Percentiles rank a stretch among this genome's conserved stretches.
These are phyloP conservation scores for Cordylochernes scorpioides DNA, from an alignment of 2,888 invertebrate genomes.

Conservation along the genomic window DNA sequence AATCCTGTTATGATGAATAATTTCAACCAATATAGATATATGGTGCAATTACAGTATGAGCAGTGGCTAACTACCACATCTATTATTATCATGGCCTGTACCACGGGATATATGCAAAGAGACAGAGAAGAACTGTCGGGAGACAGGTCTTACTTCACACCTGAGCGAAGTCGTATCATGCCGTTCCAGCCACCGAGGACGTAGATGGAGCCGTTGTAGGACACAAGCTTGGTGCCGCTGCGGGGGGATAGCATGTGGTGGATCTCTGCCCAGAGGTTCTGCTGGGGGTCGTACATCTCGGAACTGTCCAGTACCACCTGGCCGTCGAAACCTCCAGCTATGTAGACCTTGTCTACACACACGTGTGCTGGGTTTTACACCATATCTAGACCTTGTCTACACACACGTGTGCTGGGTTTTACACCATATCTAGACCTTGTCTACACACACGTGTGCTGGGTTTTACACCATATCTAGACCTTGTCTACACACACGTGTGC, in stretches of 20 bases:
- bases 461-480: too few species aligned
- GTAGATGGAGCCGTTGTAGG: conserved; percentile 37
- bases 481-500: too few species aligned
- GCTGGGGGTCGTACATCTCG: conserved; percentile 41
- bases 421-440: too few species aligned
- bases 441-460: too few species aligned
- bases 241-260: conserved; percentile 39
- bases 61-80: too few species aligned
- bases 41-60: too few species aligned
- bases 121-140: not conserved
- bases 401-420: too few species aligned
- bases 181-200: conserved; percentile 60
- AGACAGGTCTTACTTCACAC: conserved; percentile 21
- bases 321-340: conserved; percentile 55
- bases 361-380: not conserved
- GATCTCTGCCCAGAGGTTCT: conserved; percentile 38
- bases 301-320: conserved; percentile 42
- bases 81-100: not conserved
- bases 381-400: not conserved
- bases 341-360: conserved; percentile 31
- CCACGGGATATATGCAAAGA: not conserved
- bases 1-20: too few species aligned
- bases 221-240: conserved; percentile 44
- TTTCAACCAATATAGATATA: too few species aligned
- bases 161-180: conserved; percentile 36